Evolutionary conservation across 2,888 invertebrate species (phyloP).

Genomic region (Phyllotreta cruciferae): DNA sequence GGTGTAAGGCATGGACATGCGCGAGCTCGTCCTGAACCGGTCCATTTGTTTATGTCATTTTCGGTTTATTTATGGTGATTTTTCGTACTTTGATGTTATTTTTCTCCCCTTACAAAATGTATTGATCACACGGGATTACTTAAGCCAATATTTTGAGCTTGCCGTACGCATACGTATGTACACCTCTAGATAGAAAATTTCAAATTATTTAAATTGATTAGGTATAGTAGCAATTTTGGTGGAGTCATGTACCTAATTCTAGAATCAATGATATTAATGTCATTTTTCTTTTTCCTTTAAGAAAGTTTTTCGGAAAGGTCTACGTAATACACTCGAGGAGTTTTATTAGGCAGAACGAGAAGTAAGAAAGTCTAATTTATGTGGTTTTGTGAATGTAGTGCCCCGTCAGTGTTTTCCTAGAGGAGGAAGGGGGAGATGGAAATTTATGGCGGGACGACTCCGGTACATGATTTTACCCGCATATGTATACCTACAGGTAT

Average conservation of each 20-base stretch:
- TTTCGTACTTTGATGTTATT: conserved; percentile 11
- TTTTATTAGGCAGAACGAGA: conserved; percentile 36
- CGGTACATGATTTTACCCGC: conserved; percentile 12
- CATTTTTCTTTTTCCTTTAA: too few species aligned
- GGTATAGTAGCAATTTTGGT: too few species aligned
- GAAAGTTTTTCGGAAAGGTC: neutral
- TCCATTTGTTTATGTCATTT: conserved; percentile 38
- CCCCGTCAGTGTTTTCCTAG: conserved; percentile 34
- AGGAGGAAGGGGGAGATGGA: conserved; percentile 27
- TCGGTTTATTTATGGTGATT: conserved; percentile 27
- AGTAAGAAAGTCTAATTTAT: conserved; percentile 40
- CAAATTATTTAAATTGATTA: too few species aligned
- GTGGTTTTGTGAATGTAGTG: conserved; percentile 36
- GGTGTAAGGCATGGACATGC: conserved; percentile 48
- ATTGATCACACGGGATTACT: too few species aligned
- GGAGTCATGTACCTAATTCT: too few species aligned
- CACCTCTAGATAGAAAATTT: too few species aligned
- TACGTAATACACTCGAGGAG: conserved; percentile 14
- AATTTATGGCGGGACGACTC: conserved; percentile 34
- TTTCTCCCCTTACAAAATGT: conserved; percentile 1
- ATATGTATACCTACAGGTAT: neutral
- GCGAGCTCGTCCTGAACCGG: conserved; percentile 42
- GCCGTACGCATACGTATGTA: too few species aligned
- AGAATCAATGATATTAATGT: too few species aligned
- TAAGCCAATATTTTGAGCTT: too few species aligned